These are phyloP conservation scores for Neuroterus valhalla DNA, from an alignment of 1,140 invertebrate genomes.

Conservation along the genomic window DNA sequence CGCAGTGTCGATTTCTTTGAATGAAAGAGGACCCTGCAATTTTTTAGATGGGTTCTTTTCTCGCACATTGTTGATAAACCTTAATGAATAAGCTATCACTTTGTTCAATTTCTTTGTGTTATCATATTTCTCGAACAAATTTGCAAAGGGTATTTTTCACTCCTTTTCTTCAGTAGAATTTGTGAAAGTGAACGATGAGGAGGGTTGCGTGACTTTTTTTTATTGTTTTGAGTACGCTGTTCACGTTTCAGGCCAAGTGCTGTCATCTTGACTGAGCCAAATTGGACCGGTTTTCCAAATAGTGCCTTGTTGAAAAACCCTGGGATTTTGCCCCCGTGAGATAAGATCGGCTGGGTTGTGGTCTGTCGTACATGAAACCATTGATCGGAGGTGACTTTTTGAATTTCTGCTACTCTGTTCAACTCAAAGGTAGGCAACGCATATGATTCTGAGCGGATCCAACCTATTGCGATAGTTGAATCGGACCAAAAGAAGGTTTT, in stretches of 20 bases:
- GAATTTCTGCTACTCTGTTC: too few species aligned
- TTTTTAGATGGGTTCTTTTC: not conserved
- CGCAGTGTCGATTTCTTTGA: not conserved
- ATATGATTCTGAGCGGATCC: constrained; percentile 46
- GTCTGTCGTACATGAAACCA: constrained; percentile 69
- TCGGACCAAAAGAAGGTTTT: constrained; percentile 32
- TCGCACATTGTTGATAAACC: not conserved
- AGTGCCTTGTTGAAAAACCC: not conserved
- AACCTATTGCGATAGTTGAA: constrained; percentile 58
- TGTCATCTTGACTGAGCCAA: not conserved
- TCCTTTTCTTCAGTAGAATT: too few species aligned
- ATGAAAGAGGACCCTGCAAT: not conserved
- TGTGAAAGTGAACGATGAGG: too few species aligned
- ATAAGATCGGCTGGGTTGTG: constrained; percentile 71
- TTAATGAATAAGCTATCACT: too few species aligned
- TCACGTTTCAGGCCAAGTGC: too few species aligned
- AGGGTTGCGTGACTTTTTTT: too few species aligned
- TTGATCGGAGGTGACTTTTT: constrained; percentile 36
- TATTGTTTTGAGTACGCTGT: too few species aligned
- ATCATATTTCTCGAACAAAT: too few species aligned
- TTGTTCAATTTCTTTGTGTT: too few species aligned
- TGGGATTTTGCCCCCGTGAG: constrained; percentile 54
- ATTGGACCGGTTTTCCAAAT: constrained; percentile 20
- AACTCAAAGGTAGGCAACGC: too few species aligned
- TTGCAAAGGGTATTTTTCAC: too few species aligned